Conservation (phyloP, 2,113 vertebrate genomes). For the Ptyas mucosa region DNA sequence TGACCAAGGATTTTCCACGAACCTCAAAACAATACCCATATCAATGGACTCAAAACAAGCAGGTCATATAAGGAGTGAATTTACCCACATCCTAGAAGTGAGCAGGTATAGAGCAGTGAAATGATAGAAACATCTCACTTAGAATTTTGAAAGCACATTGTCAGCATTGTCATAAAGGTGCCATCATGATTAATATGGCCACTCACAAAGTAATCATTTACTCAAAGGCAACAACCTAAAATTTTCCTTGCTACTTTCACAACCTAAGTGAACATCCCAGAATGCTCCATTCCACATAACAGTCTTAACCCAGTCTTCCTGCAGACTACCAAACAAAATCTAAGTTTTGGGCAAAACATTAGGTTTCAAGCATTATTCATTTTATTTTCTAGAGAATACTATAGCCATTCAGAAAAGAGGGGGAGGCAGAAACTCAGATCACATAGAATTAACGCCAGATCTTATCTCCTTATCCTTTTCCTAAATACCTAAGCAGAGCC, state of each 20-base stretch:
- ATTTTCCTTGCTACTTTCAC: background rate
- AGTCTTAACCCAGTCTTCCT: background rate
- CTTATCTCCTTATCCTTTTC: background rate
- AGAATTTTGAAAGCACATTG: background rate
- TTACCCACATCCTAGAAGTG: background rate
- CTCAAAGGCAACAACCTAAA: background rate
- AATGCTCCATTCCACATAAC: background rate
- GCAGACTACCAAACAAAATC: background rate
- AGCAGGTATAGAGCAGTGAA: background rate
- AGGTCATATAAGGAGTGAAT: background rate
- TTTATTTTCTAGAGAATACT: background rate
- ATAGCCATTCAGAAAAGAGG: background rate
- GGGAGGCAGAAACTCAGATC: background rate
- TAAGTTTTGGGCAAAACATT: background rate
- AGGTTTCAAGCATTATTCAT: background rate
- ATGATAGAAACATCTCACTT: background rate
- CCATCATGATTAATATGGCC: background rate
- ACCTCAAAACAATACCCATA: background rate
- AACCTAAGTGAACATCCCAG: background rate
- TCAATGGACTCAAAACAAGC: background rate
- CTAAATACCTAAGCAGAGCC: background rate
- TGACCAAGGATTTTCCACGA: background rate
- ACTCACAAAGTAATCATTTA: background rate
- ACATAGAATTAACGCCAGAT: background rate
- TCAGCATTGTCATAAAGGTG: background rate